Evolutionary conservation across 2,113 vertebrate species (phyloP), one percentile per base, ranked within the genome.

Genomic region (Nipponia nippon): DNA sequence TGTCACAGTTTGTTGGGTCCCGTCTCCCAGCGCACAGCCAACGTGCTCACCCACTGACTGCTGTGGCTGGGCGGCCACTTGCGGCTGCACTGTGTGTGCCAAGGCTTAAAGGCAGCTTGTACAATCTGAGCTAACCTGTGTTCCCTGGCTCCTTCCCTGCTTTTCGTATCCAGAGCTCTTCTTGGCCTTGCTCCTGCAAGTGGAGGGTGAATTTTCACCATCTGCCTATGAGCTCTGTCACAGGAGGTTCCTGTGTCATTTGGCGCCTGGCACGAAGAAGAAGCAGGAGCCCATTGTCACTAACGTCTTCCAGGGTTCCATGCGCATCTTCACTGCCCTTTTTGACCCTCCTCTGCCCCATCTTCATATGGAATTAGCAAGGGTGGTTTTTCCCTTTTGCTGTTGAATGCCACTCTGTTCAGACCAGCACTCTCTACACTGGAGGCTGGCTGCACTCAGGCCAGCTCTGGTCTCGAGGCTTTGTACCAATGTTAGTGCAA

Each of bases 41-140:
- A 56, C 1, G 2, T 7, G 20, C 20, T 55, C 53, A 42, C 15
- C 3, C 23, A 47, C 40, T 0, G 4, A 15, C 26, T 77, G 56
- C 63, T 53, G 16, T 44, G 53, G 38, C 69, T 47, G 42, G 32
- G 49, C 55, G 52, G 67, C 22, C 87, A 46, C 61, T 23, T 18
- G 71, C 1, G 9, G 44, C 19, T 32, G 49, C 49, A n/a, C 32
- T 14, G 16, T 10, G 18, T 18, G 25, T 65, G 58, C n/a, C 58
- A 84, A 87, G n/a, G n/a, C 49, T 69, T 32, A 25, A 46, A 65
- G 63, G 49, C 55, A 69, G 13, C 29, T 67, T 50, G 32, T 8
- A 67, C 38, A 77, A 65, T 17, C 53, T n/a, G 52, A 73, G 58
- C 58, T 69, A 58, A 53, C 13, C 29, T 69, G n/a, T 50, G 32